Evolutionary conservation across 1,140 invertebrate genomes (phyloP), one percentile per base, ranked within the genome.

Genomic region (Drosophila asahinai): DNA sequence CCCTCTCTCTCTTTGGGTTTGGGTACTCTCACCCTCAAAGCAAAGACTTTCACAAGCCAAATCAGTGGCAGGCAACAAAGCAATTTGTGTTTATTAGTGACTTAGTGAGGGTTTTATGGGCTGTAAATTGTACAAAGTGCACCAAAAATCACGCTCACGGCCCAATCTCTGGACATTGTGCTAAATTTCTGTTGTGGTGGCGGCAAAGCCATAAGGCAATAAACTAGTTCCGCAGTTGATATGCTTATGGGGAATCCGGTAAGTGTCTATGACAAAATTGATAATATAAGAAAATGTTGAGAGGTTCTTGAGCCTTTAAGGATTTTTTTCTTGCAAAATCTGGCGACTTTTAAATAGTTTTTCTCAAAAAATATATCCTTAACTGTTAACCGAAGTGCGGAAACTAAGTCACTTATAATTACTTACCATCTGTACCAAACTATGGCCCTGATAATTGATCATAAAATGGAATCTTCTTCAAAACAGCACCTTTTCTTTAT

Each of bases 81-180:
- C 62, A 58, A 78, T 77, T 82, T 68, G 60, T 58, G 43, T 76
- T 77, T 84, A 80, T 84, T 80, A 68, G 72, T 61, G 36, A 66
- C 58, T 66, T 57, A 52, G 61, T 83, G 81, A 77, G 57, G 71
- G 48, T 62, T 83, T 83, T 80, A 83, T 83, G 71, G 55, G 47
- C 76, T 70, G 43, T 55, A 30, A 77, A 72, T 62, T 68, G 58
- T 51, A 22, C 61, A 76, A 66, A 76, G 52, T 65, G 52, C 51
- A 36, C 33, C 64, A 48, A 60, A 81, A 82, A 81, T 83, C 81
- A 71, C 70, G 76, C 52, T 57, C 60, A 30, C 54, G 17, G 22
- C 57, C 40, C 62, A 66, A 72, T 64, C 76, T 65, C 43, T 59
- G 72, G 25, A 43, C 30, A 70, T 64, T 52, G 19, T 38, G 27